These are phyloP conservation scores for Pasiphila rectangulata DNA, from an alignment of 2,888 invertebrate species.

Conservation along the genomic window DNA sequence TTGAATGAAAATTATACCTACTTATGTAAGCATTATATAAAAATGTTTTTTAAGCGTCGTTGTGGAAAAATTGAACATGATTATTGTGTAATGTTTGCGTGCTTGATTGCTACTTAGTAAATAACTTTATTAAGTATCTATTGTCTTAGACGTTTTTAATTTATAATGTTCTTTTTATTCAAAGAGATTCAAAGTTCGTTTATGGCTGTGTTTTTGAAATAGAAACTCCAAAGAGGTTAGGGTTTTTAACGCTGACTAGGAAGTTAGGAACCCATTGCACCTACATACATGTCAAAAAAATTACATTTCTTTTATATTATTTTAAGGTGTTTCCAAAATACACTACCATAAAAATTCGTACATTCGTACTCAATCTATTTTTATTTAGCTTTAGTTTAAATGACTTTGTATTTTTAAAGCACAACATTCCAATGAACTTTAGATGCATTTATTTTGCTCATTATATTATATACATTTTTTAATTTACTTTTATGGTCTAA, in stretches of 20 bases:
- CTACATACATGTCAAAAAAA: background rate
- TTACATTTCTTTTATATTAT: background rate
- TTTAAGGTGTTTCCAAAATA: background rate
- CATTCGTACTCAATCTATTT: too few species aligned
- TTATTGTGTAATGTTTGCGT: constrained; percentile 4
- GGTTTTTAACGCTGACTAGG: too few species aligned
- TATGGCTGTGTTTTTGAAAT: background rate
- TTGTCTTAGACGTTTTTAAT: too few species aligned
- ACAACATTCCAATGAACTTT: background rate
- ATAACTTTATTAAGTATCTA: too few species aligned
- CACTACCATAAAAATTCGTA: too few species aligned
- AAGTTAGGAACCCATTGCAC: background rate
- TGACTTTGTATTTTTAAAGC: too few species aligned
- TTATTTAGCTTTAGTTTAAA: too few species aligned
- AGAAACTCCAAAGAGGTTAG: background rate
- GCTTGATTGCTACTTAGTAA: too few species aligned
- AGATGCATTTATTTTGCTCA: constrained; percentile 37
- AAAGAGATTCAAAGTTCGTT: background rate
- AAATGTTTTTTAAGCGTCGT: constrained; percentile 13
- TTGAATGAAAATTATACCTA: constrained; percentile 18
- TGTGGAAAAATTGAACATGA: constrained; percentile 3
- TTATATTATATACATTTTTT: constrained; percentile 16
- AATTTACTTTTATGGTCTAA: background rate
- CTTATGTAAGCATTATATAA: too few species aligned
- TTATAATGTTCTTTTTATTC: background rate